These are phyloP conservation scores for Lates calcarifer DNA, from an alignment of 2,113 vertebrate genomes.

Conservation along the genomic window DNA sequence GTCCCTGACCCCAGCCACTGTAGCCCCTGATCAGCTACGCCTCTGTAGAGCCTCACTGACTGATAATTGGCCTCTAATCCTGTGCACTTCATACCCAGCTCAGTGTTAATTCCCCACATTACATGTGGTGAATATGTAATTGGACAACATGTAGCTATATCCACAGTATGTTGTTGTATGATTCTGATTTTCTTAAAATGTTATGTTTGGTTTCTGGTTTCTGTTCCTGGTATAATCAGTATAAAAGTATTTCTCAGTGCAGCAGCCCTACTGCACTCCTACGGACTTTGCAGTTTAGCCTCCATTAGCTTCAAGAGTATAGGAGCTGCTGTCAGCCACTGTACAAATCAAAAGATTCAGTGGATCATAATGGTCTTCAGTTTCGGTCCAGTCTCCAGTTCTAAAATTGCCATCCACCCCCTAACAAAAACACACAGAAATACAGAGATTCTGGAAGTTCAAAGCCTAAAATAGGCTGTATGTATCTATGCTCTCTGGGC, in stretches of 20 bases:
- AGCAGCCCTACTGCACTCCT: not conserved
- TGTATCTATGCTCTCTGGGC: conserved; percentile 15
- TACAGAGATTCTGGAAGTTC: not conserved
- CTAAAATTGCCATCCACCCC: conserved; percentile 5
- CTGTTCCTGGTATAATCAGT: not conserved
- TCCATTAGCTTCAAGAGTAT: conserved; percentile 39
- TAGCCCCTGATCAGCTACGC: conserved; percentile 44
- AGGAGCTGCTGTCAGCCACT: conserved; percentile 37
- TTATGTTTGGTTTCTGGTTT: not conserved
- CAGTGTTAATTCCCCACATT: conserved; percentile 25
- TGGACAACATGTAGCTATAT: conserved; percentile 42
- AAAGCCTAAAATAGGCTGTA: conserved; percentile 7
- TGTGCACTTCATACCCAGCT: conserved; percentile 47
- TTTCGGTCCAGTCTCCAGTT: conserved; percentile 31
- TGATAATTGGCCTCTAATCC: conserved; percentile 71
- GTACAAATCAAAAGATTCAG: conserved; percentile 47
- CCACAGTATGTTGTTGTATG: not conserved
- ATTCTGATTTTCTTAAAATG: not conserved
- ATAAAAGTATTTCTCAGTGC: not conserved
- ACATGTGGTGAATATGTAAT: conserved; percentile 47
- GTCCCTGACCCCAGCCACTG: conserved; percentile 58
- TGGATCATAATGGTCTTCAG: conserved; percentile 39
- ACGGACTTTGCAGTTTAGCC: conserved; percentile 6
- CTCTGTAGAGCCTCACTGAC: conserved; percentile 24
- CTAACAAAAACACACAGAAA: conserved; percentile 6